These are phyloP conservation scores for Lichenostomus cassidix DNA, from an alignment of 2,113 vertebrate genomes.

Conservation along the genomic window DNA sequence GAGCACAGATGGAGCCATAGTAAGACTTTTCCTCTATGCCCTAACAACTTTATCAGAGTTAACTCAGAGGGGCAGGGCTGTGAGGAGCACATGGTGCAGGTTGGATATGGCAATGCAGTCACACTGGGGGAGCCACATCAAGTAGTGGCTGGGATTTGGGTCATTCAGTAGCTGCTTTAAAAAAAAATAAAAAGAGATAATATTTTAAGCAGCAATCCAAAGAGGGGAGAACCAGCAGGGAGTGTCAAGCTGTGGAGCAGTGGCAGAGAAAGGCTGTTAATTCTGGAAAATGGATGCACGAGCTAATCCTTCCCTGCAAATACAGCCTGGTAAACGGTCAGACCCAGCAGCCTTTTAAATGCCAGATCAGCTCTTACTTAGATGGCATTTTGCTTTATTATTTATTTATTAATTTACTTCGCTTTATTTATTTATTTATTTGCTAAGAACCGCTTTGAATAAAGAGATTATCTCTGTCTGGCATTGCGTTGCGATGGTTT, in stretches of 20 bases:
- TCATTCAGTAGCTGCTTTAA: background rate
- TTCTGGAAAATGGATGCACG: constrained; percentile 37
- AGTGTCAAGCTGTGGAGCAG: background rate
- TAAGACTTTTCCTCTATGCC: background rate
- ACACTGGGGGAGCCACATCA: background rate
- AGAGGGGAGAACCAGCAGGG: background rate
- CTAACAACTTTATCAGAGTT: background rate
- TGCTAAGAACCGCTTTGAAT: background rate
- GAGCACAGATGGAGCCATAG: background rate
- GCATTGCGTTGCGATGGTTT: background rate
- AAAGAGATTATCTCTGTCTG: background rate
- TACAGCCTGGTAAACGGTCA: background rate
- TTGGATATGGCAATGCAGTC: background rate
- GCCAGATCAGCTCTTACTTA: constrained; percentile 39
- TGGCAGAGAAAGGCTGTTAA: constrained; percentile 17
- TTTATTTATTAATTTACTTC: constrained; percentile 1
- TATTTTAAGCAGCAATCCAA: constrained; percentile 11
- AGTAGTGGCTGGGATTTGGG: background rate
- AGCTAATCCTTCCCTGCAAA: constrained; percentile 52
- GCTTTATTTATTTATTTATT: constrained; percentile 5
- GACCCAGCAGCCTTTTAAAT: constrained; percentile 6
- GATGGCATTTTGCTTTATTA: constrained; percentile 7
- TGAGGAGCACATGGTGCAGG: rapidly evolving
- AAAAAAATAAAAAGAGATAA: background rate
- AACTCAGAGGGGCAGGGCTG: background rate